These are phyloP conservation scores for Lumbricus terrestris DNA, from an alignment of 2,888 invertebrate genomes.

Conservation along the genomic window DNA sequence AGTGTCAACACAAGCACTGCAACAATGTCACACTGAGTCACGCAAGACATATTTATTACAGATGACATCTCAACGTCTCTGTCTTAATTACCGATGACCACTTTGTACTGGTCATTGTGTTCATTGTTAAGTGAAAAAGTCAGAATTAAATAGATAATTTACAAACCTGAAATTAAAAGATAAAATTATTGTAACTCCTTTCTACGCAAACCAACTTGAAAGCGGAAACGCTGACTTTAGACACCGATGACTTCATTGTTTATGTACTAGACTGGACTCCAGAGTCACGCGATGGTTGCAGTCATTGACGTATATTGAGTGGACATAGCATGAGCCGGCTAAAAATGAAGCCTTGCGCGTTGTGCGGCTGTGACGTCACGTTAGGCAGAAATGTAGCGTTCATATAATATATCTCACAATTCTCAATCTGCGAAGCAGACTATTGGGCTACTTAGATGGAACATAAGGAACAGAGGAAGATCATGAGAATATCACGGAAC, in stretches of 20 bases:
- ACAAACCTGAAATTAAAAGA: not conserved
- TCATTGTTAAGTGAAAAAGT: not conserved
- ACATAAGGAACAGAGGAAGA: no score
- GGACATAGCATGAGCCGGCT: no score
- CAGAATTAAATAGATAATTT: not conserved
- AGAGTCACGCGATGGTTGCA: not conserved
- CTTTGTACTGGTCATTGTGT: not conserved
- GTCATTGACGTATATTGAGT: no score
- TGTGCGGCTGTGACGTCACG: no score
- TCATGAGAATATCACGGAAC: no score
- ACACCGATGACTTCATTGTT: not conserved
- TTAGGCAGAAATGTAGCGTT: no score
- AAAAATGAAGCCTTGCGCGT: no score
- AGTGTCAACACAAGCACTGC: not conserved
- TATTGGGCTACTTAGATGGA: no score
- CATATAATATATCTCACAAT: no score
- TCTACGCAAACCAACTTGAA: not conserved
- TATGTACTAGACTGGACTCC: not conserved
- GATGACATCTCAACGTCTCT: not conserved
- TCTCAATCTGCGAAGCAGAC: no score
- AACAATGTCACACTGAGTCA: slow-evolving; percentile 3
- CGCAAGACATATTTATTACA: not conserved
- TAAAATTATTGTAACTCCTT: not conserved
- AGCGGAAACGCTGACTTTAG: not conserved
- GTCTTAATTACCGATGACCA: not conserved